Evolutionary conservation across 2,797 vertebrate species (phyloP).

Genomic region (Pseudochromis fuscus): DNA sequence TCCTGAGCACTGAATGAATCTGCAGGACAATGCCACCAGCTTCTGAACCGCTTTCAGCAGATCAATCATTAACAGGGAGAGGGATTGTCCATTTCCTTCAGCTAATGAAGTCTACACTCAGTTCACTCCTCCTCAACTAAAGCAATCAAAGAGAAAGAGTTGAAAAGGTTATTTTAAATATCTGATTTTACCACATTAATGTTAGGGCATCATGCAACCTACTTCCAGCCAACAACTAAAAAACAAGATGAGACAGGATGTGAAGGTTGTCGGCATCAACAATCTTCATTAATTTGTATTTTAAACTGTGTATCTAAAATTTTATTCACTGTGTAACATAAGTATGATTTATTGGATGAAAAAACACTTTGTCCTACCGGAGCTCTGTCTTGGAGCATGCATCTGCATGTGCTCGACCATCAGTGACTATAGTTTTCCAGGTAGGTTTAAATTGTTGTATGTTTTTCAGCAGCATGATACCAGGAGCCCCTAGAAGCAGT

Average conservation of each 20-base stretch:
- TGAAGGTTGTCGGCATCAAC: background rate
- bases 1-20: slow-evolving; percentile 73
- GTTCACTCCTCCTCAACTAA: slow-evolving; percentile 52
- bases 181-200: too few species aligned
- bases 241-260: background rate
- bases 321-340: background rate
- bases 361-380: too few species aligned
- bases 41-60: slow-evolving; percentile 58
- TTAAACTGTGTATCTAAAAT: background rate
- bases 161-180: background rate
- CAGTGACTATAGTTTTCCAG: background rate
- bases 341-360: too few species aligned
- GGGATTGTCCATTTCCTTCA: slow-evolving; percentile 82
- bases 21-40: slow-evolving; percentile 51
- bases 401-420: background rate
- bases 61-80: slow-evolving; percentile 85
- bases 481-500: slow-evolving; percentile 63
- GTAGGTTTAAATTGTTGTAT: slow-evolving; percentile 1
- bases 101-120: slow-evolving; percentile 75
- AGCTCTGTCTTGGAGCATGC: too few species aligned
- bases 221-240: background rate
- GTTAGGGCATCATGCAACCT: too few species aligned
- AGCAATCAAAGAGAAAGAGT: slow-evolving; percentile 40
- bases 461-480: slow-evolving; percentile 7
- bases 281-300: background rate